These are phyloP conservation scores for Dicycla oo DNA, from an alignment of 2,888 invertebrate genomes.

Conservation along the genomic window DNA sequence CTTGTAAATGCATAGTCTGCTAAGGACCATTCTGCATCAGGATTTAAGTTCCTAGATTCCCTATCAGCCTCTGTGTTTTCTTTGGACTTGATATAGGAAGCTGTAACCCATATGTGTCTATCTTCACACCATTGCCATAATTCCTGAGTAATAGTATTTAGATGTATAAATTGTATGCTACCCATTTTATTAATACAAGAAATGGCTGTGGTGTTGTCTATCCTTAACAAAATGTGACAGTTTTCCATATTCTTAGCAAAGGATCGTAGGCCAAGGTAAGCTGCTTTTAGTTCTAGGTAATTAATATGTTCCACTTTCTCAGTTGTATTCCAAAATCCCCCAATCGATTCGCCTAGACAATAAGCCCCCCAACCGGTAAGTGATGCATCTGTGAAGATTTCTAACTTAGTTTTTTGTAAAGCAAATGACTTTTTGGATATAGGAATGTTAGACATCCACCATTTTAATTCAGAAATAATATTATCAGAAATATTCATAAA, in stretches of 20 bases:
- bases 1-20: conserved; percentile 8
- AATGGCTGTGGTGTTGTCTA: conserved; percentile 5
- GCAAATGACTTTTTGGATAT: background rate
- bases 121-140: conserved; percentile 6
- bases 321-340: no score
- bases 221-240: background rate
- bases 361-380: no score
- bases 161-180: background rate
- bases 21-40: conserved; percentile 5
- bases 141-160: background rate
- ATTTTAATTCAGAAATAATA: background rate
- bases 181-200: conserved; percentile 7
- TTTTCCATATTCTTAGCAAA: background rate
- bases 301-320: no score
- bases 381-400: no score
- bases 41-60: conserved; percentile 1
- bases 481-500: background rate
- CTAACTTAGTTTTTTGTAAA: background rate
- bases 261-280: no score
- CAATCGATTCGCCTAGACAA: no score
- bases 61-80: conserved; percentile 6
- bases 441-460: background rate
- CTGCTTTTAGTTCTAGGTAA: no score
- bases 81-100: background rate
- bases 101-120: background rate